A percentile compares a stretch with the other conserved stretches of the same genome.
These are phyloP conservation scores for Leucophenga varia DNA, from an alignment of 1,140 invertebrate genomes.

Conservation along the genomic window DNA sequence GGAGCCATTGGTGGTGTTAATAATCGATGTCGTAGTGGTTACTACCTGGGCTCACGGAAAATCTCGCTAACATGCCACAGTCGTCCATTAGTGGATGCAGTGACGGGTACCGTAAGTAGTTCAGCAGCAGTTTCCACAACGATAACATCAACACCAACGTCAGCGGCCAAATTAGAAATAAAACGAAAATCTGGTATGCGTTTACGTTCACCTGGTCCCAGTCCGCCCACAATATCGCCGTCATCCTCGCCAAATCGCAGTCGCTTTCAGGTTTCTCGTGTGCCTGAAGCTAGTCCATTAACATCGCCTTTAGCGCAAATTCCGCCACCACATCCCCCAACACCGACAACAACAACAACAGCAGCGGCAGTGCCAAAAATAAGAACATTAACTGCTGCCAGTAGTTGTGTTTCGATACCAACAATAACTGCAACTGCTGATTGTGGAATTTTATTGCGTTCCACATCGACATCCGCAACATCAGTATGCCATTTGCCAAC, in stretches of 20 bases:
- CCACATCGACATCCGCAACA: slow-evolving; percentile 2
- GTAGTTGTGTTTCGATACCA: slow-evolving; percentile 48
- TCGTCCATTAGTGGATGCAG: slow-evolving; percentile 39
- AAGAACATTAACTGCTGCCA: slow-evolving; percentile 17
- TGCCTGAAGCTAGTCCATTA: slow-evolving; percentile 56
- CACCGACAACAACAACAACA: slow-evolving; percentile 15
- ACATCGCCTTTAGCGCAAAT: slow-evolving; percentile 42
- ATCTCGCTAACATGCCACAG: slow-evolving; percentile 62
- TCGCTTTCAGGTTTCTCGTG: slow-evolving; percentile 63
- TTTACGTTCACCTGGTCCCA: slow-evolving; percentile 68
- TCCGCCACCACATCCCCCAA: slow-evolving; percentile 25
- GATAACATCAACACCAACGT: slow-evolving; percentile 23
- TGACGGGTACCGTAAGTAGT: slow-evolving; percentile 39
- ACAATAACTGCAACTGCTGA: slow-evolving; percentile 2
- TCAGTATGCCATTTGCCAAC: slow-evolving; percentile 25
- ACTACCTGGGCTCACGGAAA: slow-evolving; percentile 63
- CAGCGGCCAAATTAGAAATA: slow-evolving; percentile 52
- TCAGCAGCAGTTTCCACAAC: slow-evolving; percentile 35
- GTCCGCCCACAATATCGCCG: slow-evolving; percentile 69
- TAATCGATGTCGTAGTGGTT: slow-evolving; percentile 49
- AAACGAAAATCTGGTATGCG: slow-evolving; percentile 60
- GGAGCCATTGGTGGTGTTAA: background rate
- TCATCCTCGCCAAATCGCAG: slow-evolving; percentile 66
- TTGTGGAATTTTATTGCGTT: no score
- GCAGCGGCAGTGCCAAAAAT: slow-evolving; percentile 4